These are phyloP conservation scores for Rhinella marina DNA, from an alignment of 2,797 vertebrate species.

Conservation along the genomic window DNA sequence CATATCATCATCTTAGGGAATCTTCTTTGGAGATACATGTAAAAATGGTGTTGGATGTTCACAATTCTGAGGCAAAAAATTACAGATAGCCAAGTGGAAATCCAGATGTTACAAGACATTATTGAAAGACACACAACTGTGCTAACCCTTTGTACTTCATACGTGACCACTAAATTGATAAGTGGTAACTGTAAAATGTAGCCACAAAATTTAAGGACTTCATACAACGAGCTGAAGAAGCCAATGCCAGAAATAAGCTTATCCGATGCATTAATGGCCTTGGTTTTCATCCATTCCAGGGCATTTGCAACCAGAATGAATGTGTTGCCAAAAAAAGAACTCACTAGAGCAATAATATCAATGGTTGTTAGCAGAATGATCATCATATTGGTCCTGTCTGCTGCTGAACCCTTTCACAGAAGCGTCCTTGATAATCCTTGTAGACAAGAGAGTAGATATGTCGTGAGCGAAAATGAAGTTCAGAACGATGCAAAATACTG, in stretches of 20 bases:
- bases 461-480: background rate
- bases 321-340: background rate
- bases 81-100: constrained; percentile 5
- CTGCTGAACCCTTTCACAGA: background rate
- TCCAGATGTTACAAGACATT: constrained; percentile 8
- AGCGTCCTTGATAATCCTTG: background rate
- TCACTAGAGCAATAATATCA: background rate
- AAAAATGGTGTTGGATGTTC: background rate
- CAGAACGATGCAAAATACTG: background rate
- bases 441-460: background rate
- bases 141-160: background rate
- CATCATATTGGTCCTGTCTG: background rate
- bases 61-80: constrained; percentile 6
- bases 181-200: background rate
- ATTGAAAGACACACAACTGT: background rate
- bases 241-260: constrained; percentile 8
- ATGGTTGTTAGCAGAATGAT: background rate
- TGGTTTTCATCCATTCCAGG: background rate
- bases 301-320: background rate
- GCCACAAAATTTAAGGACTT: constrained; percentile 2
- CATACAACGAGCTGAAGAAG: background rate
- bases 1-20: background rate
- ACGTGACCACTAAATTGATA: background rate
- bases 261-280: background rate
- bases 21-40: background rate